Evolutionary conservation across 2,797 vertebrate genomes (phyloP).

Genomic region (Scolopax bukidnonensis): DNA sequence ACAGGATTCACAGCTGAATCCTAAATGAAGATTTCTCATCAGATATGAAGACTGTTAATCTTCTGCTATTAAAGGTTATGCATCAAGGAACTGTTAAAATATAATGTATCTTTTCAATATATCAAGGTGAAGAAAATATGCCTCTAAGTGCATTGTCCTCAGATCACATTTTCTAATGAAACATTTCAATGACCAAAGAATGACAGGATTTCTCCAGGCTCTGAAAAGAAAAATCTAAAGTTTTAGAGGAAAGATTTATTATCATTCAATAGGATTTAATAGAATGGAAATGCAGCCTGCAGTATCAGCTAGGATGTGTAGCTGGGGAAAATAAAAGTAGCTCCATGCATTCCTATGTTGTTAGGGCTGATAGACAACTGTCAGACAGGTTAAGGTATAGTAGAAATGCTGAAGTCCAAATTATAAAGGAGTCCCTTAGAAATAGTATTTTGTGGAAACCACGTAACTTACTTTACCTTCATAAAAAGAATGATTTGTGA

Average conservation of each 20-base stretch:
- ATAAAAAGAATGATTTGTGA: not conserved
- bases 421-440: not conserved
- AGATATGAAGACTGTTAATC: not conserved
- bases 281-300: not conserved
- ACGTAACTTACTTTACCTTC: not conserved
- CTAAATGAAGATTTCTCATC: not conserved
- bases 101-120: not conserved
- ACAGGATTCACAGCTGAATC: not conserved
- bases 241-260: not conserved
- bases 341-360: not conserved
- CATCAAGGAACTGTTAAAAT: not conserved
- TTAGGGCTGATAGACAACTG: not conserved
- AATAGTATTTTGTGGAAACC: not conserved
- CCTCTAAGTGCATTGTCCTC: not conserved
- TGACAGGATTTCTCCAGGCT: not conserved
- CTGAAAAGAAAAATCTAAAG: not conserved
- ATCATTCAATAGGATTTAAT: not conserved
- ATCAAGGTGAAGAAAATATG: not conserved
- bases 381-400: not conserved
- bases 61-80: not conserved
- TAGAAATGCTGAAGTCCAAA: not conserved
- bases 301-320: not conserved
- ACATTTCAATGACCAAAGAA: not conserved
- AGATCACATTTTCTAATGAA: not conserved
- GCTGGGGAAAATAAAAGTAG: not conserved